Evolutionary conservation across 2,113 vertebrate species (phyloP), one percentile per base, ranked within the genome.

Genomic region (Dicerorhinus sumatrensis): DNA sequence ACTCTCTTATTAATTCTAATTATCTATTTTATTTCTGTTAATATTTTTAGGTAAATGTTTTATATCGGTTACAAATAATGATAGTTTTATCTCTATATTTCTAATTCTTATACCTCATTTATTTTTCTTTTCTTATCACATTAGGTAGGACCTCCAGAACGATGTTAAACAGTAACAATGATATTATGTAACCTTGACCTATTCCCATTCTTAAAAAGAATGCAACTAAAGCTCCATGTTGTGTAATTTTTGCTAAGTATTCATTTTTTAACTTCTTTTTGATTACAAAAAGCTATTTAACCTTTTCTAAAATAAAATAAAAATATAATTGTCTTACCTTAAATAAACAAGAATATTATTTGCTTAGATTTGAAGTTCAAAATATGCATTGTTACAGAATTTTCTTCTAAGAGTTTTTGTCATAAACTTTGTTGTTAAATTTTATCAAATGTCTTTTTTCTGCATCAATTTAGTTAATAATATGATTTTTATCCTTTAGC

Each of bases 1-100:
- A 58, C 33, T 91, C 54, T 65, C 33, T 84, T 65, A 54, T 60
- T 92, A 91, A 72, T 72, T 58, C 69, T 77, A 91, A 46, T 87
- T 77, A 91, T 46, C 75, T 87, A 39, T 48, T 54, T 54, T 88
- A 39, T 51, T 96, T 91, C 62, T 83, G n/a, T 58, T 96, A 91
- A 48, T 83, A 69, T 82, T 73, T 92, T 96, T 51, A 67, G 51
- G 8, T 81, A 73, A 87, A 70, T 56, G 18, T 42, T 84, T 82
- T 48, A 27, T 73, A 54, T 75, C 36, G 65, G 58, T 42, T 42
- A 88, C 36, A 82, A 60, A 72, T 76, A 65, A 83, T 42, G 14
- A 69, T 25, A 60, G 33, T 48, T 58, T 96, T 42, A 72, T 72
- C 54, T 83, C 70, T 54, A 16, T 54, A 54, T 54, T 54, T 54